These are phyloP conservation scores for Lamellibrachia luymesi DNA, from an alignment of 1,140 invertebrate genomes.

Conservation along the genomic window DNA sequence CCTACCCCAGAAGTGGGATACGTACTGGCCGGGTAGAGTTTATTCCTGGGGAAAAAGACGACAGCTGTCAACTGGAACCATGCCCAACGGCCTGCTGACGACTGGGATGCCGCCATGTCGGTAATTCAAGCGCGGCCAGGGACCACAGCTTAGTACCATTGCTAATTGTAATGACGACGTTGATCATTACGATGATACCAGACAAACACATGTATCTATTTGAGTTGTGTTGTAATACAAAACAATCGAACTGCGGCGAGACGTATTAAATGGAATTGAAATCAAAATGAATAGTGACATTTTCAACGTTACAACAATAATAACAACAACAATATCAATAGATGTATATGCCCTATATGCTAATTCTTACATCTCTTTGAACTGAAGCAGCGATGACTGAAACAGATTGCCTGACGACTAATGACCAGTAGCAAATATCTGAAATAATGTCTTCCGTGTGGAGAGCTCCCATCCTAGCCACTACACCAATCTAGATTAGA, in stretches of 20 bases:
- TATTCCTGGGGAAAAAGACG: neutral
- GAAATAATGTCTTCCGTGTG: too few species aligned
- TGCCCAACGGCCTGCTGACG: neutral
- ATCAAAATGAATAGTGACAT: too few species aligned
- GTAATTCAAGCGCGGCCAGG: neutral
- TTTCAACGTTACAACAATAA: too few species aligned
- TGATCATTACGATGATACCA: neutral
- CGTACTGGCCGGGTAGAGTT: neutral
- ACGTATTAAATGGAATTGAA: too few species aligned
- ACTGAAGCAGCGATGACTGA: too few species aligned
- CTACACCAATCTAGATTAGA: too few species aligned
- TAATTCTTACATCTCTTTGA: too few species aligned
- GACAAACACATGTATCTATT: neutral
- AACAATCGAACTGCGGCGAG: neutral
- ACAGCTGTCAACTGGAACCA: neutral
- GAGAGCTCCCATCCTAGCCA: too few species aligned
- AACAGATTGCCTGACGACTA: too few species aligned
- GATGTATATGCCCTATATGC: too few species aligned
- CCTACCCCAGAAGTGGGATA: neutral
- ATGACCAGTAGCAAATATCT: too few species aligned
- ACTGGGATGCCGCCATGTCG: neutral
- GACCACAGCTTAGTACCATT: neutral
- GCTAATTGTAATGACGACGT: neutral
- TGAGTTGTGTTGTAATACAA: neutral
- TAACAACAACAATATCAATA: too few species aligned